Conservation (phyloP, 2,888 invertebrate species). For the Chamaedrilus cognettii region DNA sequence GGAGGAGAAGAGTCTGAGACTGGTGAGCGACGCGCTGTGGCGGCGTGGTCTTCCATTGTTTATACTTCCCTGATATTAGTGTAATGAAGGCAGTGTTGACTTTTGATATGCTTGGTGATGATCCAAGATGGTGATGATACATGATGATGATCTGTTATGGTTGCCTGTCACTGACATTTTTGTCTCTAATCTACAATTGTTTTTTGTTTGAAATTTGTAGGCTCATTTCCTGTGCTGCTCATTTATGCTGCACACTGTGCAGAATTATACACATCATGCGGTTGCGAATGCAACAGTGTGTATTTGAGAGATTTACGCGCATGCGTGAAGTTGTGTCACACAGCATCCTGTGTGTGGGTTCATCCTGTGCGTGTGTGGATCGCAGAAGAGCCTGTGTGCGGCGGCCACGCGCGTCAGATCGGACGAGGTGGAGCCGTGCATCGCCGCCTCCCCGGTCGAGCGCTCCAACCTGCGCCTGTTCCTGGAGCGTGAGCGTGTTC, state of each 20-base stretch:
- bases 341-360: no score
- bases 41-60: no score
- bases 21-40: no score
- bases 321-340: neutral
- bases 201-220: no score
- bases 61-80: no score
- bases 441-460: slow-evolving; percentile 56
- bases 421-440: slow-evolving; percentile 50
- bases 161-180: no score
- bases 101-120: no score
- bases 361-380: neutral
- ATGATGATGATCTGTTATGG: neutral
- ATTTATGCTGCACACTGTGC: neutral
- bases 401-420: slow-evolving; percentile 23
- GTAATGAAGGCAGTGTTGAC: no score
- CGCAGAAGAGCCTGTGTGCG: slow-evolving; percentile 15
- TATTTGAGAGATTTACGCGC: neutral
- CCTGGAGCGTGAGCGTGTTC: slow-evolving; percentile 50
- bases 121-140: neutral
- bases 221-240: neutral
- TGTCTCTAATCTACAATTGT: no score
- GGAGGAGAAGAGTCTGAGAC: slow-evolving; percentile 3
- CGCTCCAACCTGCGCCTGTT: slow-evolving; percentile 53
- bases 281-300: neutral
- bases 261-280: neutral